Evolutionary conservation across 2,888 invertebrate genomes (phyloP), one percentile per base, ranked within the genome.

Genomic region (Trypoxylon attenuatum): DNA sequence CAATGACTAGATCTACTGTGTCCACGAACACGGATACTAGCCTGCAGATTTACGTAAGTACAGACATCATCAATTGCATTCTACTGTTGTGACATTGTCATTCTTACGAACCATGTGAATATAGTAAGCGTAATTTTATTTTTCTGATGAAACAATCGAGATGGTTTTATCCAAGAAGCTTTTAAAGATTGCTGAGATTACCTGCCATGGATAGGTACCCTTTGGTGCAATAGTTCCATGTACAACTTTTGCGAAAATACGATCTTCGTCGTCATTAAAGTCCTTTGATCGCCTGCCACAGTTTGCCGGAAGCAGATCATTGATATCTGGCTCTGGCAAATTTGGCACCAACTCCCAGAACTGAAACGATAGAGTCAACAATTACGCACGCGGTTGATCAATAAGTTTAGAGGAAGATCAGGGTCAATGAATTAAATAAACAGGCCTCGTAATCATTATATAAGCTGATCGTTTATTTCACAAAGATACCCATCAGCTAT

Each of bases 201-300:
- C 93, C 89, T 93, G 93, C 94, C 94, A 94, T 2, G 94, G 94
- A 85, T 92, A 92, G 13, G 91, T 90, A 2, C 94, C 94, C 23
- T 89, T 89, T 5, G 88, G 88, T 0, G 93, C 91, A 8, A 89
- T 81, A 18, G 89, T 89, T 2, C 93, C 92, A 58, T 89, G 89
- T 2, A 93, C 89, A 1, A 94, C 91, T 77, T 91, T 88, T 56
- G 89, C 88, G 25, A 90, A 88, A 19, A 89, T 87, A 22, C 86
- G 87, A 64, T 88, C 89, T 2, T 86, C 85, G 53, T 87, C 86
- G 8, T 82, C 78, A 6, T 71, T 65, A 38, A 88, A 86, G 71
- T 88, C 88, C 69, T 89, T 88, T 42, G 86, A 83, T 25, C 88
- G 83, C 77, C 88, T 88, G 2, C 92, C 92, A 76, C 92, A 92